phyloP scores from a whole-genome alignment of 2,888 invertebrate genomes.

The Isotomurus palustris region DNA sequence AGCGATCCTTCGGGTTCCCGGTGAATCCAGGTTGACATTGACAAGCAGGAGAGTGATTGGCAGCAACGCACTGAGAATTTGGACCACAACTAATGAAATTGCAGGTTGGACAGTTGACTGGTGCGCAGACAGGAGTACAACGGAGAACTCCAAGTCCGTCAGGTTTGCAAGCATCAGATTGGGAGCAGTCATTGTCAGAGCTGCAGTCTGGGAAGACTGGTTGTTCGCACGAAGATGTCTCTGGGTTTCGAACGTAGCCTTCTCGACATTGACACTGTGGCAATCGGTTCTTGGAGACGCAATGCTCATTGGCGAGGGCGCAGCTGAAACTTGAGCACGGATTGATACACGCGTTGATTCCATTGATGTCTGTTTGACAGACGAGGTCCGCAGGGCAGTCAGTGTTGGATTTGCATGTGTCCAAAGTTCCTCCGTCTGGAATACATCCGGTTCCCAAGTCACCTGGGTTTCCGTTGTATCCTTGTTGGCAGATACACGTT shows the following conservation, averaged over 20 bases:
- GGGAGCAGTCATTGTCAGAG: slow-evolving; percentile 64
- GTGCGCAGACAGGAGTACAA: slow-evolving; percentile 70
- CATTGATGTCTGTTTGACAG: slow-evolving; percentile 63
- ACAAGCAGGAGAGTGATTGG: slow-evolving; percentile 57
- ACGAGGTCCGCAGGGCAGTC: slow-evolving; percentile 69
- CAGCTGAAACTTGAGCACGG: slow-evolving; percentile 77
- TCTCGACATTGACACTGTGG: slow-evolving; percentile 75
- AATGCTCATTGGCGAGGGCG: slow-evolving; percentile 69
- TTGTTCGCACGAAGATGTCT: slow-evolving; percentile 74
- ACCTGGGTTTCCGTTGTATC: slow-evolving; percentile 67
- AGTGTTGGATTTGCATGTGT: slow-evolving; percentile 62
- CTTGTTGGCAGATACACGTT: slow-evolving; percentile 78
- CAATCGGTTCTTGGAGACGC: slow-evolving; percentile 63
- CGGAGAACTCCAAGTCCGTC: slow-evolving; percentile 80
- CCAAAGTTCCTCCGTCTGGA: slow-evolving; percentile 57
- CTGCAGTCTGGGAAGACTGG: slow-evolving; percentile 79
- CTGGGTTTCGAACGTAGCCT: slow-evolving; percentile 77
- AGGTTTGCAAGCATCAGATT: slow-evolving; percentile 68
- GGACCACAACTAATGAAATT: slow-evolving; percentile 51
- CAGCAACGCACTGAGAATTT: slow-evolving; percentile 69
- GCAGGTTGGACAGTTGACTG: slow-evolving; percentile 69
- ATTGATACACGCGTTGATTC: slow-evolving; percentile 66
- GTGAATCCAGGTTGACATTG: slow-evolving; percentile 76
- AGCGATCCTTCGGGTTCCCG: slow-evolving; percentile 84
- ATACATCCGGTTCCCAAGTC: slow-evolving; percentile 75